phyloP scores from a whole-genome alignment of 2,797 vertebrate species.

The Ceryle rudis region DNA sequence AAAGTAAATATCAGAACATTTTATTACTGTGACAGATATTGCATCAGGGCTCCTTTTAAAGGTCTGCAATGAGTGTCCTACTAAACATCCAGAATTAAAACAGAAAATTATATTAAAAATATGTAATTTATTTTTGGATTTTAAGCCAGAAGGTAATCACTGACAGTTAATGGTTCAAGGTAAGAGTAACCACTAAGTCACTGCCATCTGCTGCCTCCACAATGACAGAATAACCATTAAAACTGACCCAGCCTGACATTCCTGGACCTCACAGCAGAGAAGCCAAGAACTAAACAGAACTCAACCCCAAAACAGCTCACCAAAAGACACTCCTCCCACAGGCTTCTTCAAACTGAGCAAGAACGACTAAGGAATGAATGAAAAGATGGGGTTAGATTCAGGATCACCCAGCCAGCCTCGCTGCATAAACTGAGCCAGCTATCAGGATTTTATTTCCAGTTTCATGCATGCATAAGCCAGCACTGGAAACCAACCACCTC shows the following conservation, averaged over 20 bases:
- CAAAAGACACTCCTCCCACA: background rate
- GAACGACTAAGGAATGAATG: background rate
- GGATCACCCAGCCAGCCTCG: background rate
- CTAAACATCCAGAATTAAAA: background rate
- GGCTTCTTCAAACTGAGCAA: background rate
- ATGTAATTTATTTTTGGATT: background rate
- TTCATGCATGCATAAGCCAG: fast-evolving
- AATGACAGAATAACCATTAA: background rate
- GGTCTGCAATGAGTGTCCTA: fast-evolving
- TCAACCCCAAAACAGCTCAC: background rate
- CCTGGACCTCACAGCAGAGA: background rate
- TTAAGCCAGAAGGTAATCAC: background rate
- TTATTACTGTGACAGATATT: background rate
- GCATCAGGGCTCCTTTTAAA: background rate
- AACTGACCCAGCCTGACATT: background rate
- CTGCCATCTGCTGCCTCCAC: slow-evolving; percentile 5
- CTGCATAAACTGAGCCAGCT: background rate
- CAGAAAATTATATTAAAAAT: background rate
- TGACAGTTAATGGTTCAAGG: background rate
- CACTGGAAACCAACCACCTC: background rate
- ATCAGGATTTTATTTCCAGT: fast-evolving
- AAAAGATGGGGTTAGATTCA: background rate
- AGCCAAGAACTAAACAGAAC: background rate
- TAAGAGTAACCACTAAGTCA: background rate
- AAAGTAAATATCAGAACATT: background rate